phyloP scores from a whole-genome alignment of 2,113 vertebrate genomes.

The Aspiorhynchus laticeps region DNA sequence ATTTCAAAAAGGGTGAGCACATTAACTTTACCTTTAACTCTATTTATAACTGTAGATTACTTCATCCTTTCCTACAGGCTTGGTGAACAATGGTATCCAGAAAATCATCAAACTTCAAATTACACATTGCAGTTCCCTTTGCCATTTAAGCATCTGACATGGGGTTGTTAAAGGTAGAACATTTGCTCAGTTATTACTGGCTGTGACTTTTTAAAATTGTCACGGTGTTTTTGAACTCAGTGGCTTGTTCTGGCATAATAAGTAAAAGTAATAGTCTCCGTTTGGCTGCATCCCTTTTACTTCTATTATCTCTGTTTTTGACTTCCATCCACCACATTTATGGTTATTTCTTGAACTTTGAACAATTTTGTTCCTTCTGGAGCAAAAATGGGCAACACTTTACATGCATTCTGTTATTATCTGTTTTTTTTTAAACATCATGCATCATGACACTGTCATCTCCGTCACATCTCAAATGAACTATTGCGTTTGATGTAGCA shows the following conservation, averaged over 20 bases:
- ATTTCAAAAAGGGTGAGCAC: background rate
- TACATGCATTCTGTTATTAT: background rate
- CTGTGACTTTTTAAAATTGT: background rate
- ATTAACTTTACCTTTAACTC: conserved; percentile 1
- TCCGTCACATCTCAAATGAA: too few species aligned
- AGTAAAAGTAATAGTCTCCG: background rate
- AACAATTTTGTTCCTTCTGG: background rate
- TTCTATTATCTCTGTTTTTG: background rate
- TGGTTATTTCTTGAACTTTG: background rate
- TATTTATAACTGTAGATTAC: background rate
- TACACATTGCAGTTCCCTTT: background rate
- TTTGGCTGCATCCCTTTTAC: background rate
- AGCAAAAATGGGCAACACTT: background rate
- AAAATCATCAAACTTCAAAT: conserved; percentile 17
- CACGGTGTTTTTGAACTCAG: background rate
- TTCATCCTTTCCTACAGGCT: background rate
- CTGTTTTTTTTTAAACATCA: too few species aligned
- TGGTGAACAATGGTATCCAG: background rate
- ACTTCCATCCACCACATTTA: background rate
- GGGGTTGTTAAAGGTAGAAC: background rate
- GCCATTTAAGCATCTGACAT: background rate
- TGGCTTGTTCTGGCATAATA: background rate
- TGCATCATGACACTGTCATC: too few species aligned
- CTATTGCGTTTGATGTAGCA: too few species aligned
- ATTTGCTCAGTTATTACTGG: conserved; percentile 13